Base-by-base conservation (phyloP, 2,113 vertebrate species). In the Leptosomus discolor region DNA sequence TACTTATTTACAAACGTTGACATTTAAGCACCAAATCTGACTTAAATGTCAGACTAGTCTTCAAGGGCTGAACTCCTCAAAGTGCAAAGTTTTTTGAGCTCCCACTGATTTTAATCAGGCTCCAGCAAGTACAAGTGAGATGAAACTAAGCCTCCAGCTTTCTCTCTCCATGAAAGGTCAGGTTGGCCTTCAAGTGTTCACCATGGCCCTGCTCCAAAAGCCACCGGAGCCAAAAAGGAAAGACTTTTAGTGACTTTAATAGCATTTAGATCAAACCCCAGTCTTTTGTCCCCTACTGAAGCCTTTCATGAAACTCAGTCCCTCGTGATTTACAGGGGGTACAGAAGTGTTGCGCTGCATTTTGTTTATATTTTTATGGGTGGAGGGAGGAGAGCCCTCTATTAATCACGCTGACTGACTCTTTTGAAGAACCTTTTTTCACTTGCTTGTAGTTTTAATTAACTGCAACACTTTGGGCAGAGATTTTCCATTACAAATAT, bases 41-140 rank as follows among this genome's bases (percentile, higher is more conserved):
- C 80, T 96, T 75, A 95, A 96, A 97, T 95, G 87, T 87, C 96
- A 97, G 43, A 77, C 50, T 41, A 71, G 81, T 94, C 90, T 94
- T 88, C 87, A 77, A 96, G 78, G 75, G 80, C 56, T 89, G 70
- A 92, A 58, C 5, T 41, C 56, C 11, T 11, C 50, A 39, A 79
- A 95, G 92, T 65, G 45, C 67, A 74, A 95, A 96, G 85, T 88
- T 96, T 80, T 92, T 69, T 43, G 79, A 94, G 90, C 79, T 81
- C 85, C 82, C 39, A 75, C 63, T 92, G 91, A 95, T 96, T 93
- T 90, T 63, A 94, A 86, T 79, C 86, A 94, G 77, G 87, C 69
- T 81, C 36, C 73, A 91, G 85, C 39, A 93, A 92, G 83, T 76
- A 76, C 61, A 76, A 90, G 80, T 24, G 67, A 95, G 91, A 91